Base-by-base conservation (phyloP, 2,888 invertebrate species). In the Ecliptopera silaceata region DNA sequence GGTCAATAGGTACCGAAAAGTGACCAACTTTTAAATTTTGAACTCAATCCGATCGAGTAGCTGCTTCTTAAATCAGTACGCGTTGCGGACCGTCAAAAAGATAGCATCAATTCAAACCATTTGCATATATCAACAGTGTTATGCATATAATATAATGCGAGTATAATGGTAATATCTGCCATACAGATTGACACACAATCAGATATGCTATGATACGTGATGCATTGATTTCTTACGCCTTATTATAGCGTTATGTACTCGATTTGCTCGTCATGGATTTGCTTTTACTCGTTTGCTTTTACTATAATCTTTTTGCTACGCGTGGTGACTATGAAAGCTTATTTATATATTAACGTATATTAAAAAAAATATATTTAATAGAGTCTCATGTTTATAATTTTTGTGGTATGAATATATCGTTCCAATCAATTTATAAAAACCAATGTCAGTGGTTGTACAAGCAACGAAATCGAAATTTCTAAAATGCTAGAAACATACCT, bases 141-240 rank as follows among this genome's bases (percentile, higher is more conserved):
- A 68, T 69, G 71, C 70, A 66, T 74, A 68, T 48, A 47, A 47
- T 60, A 74, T 73, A 76, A 75, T 72, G 59, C 55, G 57, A 34
- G 54, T 50, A 60, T 72, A 68, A 71, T 71, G 61, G 56, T 63
- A 56, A 39, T 59, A 66, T 70, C 65, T 63, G 45, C 56, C 53
- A 56, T 55, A 68, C 59, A 53, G 70, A 75, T 71, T 75, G 77
- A 73, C 75, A 68, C 65, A 60, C 61, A 66, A 75, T 76, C 75
- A 65, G 75, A 73, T 76, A 74, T 22, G 56, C 46, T 26, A 55
- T 52, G 57, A 67, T 69, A 73, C 68, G 70, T 73, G 73, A 71
- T 74, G 63, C 69, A 72, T 77, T 74, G 76, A 75, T 76, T 71
- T 67, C 68, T 59, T 71, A 67, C 65, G 72, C 63, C 56, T 62